A percentile compares a stretch with the other conserved stretches of the same genome.
Conservation (phyloP, 2,888 invertebrate genomes). For the Allophyes oxyacanthae region DNA sequence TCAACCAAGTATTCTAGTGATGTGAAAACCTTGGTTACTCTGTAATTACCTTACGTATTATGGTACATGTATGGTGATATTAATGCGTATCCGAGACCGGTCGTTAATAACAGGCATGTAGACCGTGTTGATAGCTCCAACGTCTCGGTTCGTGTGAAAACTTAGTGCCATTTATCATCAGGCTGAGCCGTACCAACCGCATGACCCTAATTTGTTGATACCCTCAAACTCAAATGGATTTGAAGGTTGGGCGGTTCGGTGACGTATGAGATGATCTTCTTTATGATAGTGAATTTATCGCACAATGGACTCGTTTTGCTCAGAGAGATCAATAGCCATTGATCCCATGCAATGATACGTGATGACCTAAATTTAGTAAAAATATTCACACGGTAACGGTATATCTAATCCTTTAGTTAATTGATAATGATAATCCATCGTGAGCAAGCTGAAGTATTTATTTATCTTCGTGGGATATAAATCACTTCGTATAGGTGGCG, state of each 20-base stretch:
- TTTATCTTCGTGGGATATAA: conserved; percentile 28
- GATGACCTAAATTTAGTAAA: too few relatives aligned
- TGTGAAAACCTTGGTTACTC: conserved; percentile 51
- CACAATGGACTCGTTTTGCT: too few relatives aligned
- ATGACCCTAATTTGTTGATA: conserved; percentile 51
- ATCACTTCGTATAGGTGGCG: conserved; percentile 28
- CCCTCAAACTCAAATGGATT: conserved; percentile 35
- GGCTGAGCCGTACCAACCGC: conserved; percentile 31
- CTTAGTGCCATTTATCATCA: conserved; percentile 59
- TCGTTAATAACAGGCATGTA: conserved; percentile 54
- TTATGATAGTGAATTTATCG: conserved; percentile 8
- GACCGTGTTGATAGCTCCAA: conserved; percentile 46
- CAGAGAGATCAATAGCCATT: too few relatives aligned
- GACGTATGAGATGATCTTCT: conserved; percentile 16
- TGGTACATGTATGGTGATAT: conserved; percentile 43
- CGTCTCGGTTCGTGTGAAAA: conserved; percentile 57
- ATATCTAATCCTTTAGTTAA: conserved; percentile 35
- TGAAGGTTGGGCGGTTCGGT: conserved; percentile 29
- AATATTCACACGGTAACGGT: too few relatives aligned
- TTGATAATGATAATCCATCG: conserved; percentile 18
- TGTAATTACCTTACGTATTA: conserved; percentile 48
- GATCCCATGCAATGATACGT: too few relatives aligned
- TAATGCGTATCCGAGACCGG: conserved; percentile 56
- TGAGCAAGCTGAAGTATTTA: conserved; percentile 21
- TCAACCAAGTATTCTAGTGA: conserved; percentile 25